These are phyloP conservation scores for Azemiops feae DNA, from an alignment of 2,113 vertebrate species.

Conservation along the genomic window DNA sequence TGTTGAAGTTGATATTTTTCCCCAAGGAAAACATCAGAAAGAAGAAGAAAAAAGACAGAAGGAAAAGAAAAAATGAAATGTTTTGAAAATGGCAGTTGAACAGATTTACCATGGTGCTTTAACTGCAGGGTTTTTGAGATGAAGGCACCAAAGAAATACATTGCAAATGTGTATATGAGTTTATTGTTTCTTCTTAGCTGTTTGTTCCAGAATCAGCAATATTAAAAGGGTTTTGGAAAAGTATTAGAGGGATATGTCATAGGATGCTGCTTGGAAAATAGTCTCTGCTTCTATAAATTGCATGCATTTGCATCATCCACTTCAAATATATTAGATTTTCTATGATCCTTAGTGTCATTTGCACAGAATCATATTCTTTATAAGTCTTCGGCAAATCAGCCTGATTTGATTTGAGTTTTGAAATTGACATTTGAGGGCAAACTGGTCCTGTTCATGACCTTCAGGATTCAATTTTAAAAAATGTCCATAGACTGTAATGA, in stretches of 20 bases:
- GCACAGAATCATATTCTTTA: neutral
- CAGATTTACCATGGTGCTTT: neutral
- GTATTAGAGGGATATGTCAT: neutral
- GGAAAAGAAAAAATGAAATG: neutral
- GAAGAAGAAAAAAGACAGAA: neutral
- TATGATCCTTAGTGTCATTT: neutral
- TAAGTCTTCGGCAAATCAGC: neutral
- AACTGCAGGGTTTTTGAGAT: neutral
- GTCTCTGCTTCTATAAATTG: neutral
- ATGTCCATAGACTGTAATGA: neutral
- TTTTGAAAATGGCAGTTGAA: neutral
- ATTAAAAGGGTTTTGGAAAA: neutral
- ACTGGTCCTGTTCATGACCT: neutral
- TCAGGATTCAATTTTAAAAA: neutral
- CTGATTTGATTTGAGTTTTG: neutral
- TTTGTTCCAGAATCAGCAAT: neutral
- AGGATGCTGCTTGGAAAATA: neutral
- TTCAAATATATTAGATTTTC: neutral
- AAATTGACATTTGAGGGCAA: neutral
- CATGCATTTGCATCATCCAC: neutral
- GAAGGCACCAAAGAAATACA: neutral
- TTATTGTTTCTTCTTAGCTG: neutral
- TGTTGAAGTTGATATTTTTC: neutral
- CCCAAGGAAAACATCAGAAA: neutral
- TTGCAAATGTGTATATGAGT: neutral